A percentile compares a stretch with the other conserved stretches of the same genome.
These are phyloP conservation scores for Sinocyclocheilus rhinocerous DNA, from an alignment of 2,113 vertebrate genomes.

Conservation along the genomic window DNA sequence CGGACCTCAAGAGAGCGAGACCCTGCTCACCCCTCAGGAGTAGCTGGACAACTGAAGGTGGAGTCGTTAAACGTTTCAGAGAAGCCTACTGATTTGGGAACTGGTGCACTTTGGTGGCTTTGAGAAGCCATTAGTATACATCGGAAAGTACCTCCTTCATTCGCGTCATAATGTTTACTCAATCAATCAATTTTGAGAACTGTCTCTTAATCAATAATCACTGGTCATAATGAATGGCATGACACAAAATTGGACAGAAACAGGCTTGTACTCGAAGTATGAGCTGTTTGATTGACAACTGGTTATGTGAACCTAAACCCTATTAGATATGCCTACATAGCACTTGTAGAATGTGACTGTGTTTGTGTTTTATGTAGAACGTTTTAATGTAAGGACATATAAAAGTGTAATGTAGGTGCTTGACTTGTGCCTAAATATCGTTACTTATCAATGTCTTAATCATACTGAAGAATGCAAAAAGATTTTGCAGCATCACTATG, in stretches of 20 bases:
- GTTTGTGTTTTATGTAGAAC: slow-evolving; percentile 67
- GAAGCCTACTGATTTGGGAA: not conserved
- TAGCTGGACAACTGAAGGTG: slow-evolving; percentile 44
- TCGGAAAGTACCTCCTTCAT: slow-evolving; percentile 9
- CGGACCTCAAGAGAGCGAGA: slow-evolving; percentile 52
- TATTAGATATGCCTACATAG: slow-evolving; percentile 63
- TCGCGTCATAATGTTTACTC: slow-evolving; percentile 33
- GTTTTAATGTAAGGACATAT: slow-evolving; percentile 70
- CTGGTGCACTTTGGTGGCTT: slow-evolving; percentile 23
- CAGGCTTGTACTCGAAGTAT: slow-evolving; percentile 5
- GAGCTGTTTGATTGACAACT: not conserved
- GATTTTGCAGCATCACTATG: slow-evolving; percentile 47
- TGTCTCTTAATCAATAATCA: not conserved
- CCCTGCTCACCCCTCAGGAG: slow-evolving; percentile 61
- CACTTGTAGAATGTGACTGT: slow-evolving; percentile 53
- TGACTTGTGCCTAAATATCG: slow-evolving; percentile 72
- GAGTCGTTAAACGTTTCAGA: not conserved
- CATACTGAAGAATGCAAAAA: slow-evolving; percentile 64
- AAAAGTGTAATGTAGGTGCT: slow-evolving; percentile 69
- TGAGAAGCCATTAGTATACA: not conserved
- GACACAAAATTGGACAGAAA: slow-evolving; percentile 14
- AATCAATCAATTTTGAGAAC: slow-evolving; percentile 9
- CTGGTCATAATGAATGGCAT: slow-evolving; percentile 7
- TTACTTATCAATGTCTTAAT: slow-evolving; percentile 67
- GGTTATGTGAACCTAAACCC: slow-evolving; percentile 28